Base-by-base conservation (phyloP, 2,797 vertebrate genomes). In the Merluccius polli region DNA sequence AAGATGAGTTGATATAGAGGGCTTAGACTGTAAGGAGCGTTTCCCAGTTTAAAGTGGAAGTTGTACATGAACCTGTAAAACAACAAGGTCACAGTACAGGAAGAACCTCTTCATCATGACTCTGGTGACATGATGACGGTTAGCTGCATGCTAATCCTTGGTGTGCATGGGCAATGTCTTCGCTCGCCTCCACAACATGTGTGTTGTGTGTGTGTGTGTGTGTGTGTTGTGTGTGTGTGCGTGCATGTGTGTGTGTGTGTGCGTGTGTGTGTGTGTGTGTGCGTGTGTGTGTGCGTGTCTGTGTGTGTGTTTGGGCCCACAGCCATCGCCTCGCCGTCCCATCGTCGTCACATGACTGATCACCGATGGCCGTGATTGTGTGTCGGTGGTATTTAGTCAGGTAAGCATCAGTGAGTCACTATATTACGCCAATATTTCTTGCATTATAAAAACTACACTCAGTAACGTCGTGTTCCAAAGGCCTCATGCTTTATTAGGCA, bases 371-470 rank as follows among this genome's bases (percentile, higher is more conserved):
- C 93, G 90, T 94, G 95, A 95, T 95, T 94, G 95, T 93, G 95
- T 94, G 91, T 95, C 94, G 94, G 90, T 93, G 95, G 95, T 94
- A 95, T 94, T 98, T 96, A 96, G 96, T 97, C 96, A 98, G 95
- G 96, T 97, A 97, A 97, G 97, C 97, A 96, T 97, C 97, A 97
- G 94, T 97, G 97, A 95, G 94, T 98, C 94, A 93, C 96, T 95
- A 94, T 97, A 98, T 98, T 97, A 98, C 95, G 93, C 94, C 94
- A 95, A 99, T 99, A 98, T 93, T 98, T 99, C 97, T 99, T 98
- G 93, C 94, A 96, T 95, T 98, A 93, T 97, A 97, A 97, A 99
- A 98, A 97, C 97, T 97, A 91, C 95, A 94, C 94, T 97, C 95
- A 95, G 93, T 95, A 95, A 94, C 95, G 96, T 95, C 93, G 94